Conservation (phyloP, 2,797 vertebrate species). For the Sebastes matsubarae region DNA sequence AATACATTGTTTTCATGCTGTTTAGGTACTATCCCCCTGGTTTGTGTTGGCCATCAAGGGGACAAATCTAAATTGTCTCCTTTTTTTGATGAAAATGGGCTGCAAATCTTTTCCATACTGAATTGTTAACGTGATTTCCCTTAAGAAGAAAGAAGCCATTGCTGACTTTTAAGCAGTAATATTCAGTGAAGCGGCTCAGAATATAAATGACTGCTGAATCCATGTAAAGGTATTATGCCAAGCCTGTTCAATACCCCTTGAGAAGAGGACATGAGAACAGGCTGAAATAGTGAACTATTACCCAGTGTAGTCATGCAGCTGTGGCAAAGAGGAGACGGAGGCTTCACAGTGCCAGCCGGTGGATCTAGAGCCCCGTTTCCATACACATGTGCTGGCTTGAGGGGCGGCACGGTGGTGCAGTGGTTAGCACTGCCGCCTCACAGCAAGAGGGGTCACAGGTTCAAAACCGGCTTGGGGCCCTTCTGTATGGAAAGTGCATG, state of each 20-base stretch:
- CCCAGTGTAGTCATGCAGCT: not conserved
- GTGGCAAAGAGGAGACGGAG: not conserved
- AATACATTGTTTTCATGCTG: conserved; percentile 8
- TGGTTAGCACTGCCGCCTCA: too few relatives aligned
- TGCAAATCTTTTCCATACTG: conserved; percentile 14
- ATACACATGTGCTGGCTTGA: too few relatives aligned
- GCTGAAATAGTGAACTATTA: conserved; percentile 13
- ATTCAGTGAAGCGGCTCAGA: conserved; percentile 37
- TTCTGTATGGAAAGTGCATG: too few relatives aligned
- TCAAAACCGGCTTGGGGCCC: too few relatives aligned
- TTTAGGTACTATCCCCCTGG: not conserved
- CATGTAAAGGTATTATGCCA: conserved; percentile 44
- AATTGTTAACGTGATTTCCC: conserved; percentile 42
- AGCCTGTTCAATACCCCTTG: conserved; percentile 26
- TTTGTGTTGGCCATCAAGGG: not conserved
- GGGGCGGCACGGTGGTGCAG: too few relatives aligned
- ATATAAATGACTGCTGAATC: conserved; percentile 46
- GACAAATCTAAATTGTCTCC: not conserved
- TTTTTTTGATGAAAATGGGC: conserved; percentile 11
- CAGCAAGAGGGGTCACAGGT: too few relatives aligned
- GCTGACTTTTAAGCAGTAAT: conserved; percentile 23
- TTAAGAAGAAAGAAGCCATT: conserved; percentile 29
- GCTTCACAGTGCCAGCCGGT: not conserved
- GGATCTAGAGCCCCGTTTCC: too few relatives aligned
- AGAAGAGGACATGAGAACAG: conserved; percentile 28